These are phyloP conservation scores for Disparrhopalites patrizii DNA, from an alignment of 2,888 invertebrate species.

Conservation along the genomic window DNA sequence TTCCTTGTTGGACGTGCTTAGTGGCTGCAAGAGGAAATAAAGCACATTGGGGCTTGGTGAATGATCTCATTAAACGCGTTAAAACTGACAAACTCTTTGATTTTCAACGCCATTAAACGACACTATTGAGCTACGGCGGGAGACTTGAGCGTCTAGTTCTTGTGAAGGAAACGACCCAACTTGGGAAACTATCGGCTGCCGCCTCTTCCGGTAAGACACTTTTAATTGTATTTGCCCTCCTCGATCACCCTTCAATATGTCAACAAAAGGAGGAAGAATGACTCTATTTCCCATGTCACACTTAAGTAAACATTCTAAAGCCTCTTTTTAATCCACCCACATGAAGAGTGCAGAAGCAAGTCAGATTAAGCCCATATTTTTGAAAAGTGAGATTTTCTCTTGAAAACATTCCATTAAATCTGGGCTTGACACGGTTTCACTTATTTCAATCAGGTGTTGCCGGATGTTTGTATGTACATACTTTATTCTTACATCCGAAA, in stretches of 20 bases:
- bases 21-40: too few relatives aligned
- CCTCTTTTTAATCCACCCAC: too few relatives aligned
- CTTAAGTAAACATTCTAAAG: neutral
- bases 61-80: neutral
- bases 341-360: too few relatives aligned
- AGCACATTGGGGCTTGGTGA: too few relatives aligned
- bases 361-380: neutral
- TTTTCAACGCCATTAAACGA: slow-evolving; percentile 16
- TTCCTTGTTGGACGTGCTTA: too few relatives aligned
- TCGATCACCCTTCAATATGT: slow-evolving; percentile 7
- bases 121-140: neutral
- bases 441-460: too few relatives aligned
- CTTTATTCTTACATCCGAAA: too few relatives aligned
- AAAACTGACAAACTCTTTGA: slow-evolving; percentile 14
- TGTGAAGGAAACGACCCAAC: neutral
- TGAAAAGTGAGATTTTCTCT: too few relatives aligned
- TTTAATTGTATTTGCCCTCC: slow-evolving; percentile 11
- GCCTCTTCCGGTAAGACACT: neutral
- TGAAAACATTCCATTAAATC: too few relatives aligned
- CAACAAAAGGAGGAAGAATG: slow-evolving; percentile 7
- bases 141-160: too few relatives aligned
- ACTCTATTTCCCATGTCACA: neutral
- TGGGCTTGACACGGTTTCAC: too few relatives aligned
- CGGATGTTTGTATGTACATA: too few relatives aligned
- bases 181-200: neutral